Percentiles rank a stretch among this genome's conserved stretches.
phyloP scores from a whole-genome alignment of 2,888 invertebrate genomes.

The Cryptocephalus moraei region DNA sequence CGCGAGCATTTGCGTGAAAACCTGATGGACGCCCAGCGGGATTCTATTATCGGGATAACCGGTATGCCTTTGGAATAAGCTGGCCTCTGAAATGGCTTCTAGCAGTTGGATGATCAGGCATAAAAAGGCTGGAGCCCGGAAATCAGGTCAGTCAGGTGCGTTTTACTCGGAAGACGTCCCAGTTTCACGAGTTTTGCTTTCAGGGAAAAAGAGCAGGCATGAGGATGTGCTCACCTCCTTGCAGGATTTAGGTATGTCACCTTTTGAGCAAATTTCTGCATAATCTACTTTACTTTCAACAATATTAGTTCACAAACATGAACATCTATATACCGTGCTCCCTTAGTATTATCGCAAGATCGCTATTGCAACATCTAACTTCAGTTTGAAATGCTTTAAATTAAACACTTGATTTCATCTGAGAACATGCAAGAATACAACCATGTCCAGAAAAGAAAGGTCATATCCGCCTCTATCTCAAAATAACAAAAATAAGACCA shows the following conservation, averaged over 20 bases:
- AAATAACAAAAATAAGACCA: too few relatives aligned
- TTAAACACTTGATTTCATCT: too few relatives aligned
- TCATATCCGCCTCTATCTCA: too few relatives aligned
- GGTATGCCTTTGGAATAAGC: background rate
- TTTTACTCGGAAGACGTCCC: conserved; percentile 7
- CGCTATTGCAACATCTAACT: too few relatives aligned
- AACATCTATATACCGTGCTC: too few relatives aligned
- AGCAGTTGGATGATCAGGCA: conserved; percentile 46
- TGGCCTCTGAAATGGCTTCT: conserved; percentile 38
- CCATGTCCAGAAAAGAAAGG: too few relatives aligned
- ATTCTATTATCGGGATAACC: background rate
- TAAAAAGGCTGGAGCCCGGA: conserved; percentile 37
- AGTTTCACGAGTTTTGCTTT: conserved; percentile 19
- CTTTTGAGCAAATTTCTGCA: conserved; percentile 10
- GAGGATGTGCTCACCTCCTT: conserved; percentile 37
- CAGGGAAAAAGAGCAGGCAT: conserved; percentile 38
- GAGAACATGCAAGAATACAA: too few relatives aligned
- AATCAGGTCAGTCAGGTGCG: conserved; percentile 36
- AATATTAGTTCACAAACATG: too few relatives aligned
- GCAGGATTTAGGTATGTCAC: conserved; percentile 19
- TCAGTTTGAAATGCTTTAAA: too few relatives aligned
- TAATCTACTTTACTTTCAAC: too few relatives aligned
- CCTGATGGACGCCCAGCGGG: conserved; percentile 1
- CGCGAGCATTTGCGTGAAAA: too few relatives aligned
- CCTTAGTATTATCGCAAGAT: background rate